phyloP scores from a whole-genome alignment of 64 coral and sea anemone species.

The Orbicella faveolata region DNA sequence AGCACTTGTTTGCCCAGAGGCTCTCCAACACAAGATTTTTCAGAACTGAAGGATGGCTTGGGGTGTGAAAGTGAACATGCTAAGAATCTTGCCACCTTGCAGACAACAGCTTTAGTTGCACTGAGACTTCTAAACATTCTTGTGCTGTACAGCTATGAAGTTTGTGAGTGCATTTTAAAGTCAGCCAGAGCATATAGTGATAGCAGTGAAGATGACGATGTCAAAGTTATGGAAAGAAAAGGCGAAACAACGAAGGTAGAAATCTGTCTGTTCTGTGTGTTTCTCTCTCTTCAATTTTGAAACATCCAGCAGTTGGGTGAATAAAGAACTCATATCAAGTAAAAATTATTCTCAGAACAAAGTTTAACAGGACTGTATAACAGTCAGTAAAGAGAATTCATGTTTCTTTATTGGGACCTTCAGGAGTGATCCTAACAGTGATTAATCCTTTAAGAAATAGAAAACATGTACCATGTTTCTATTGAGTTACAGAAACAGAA shows the following conservation, averaged over 20 bases:
- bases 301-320: not conserved
- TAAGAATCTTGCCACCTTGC: constrained; percentile 2
- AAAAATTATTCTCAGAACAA: no score
- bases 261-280: not conserved
- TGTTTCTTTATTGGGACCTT: no score
- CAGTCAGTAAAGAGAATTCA: no score
- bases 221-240: not conserved
- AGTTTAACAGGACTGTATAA: no score
- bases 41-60: not conserved
- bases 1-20: constrained; percentile 20
- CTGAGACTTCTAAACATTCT: constrained; percentile 48
- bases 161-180: constrained; percentile 40
- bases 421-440: no score
- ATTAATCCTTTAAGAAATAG: no score
- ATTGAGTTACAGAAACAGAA: no score
- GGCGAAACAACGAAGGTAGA: not conserved
- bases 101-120: constrained; percentile 10
- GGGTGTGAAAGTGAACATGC: constrained; percentile 15
- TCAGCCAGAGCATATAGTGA: constrained; percentile 13
- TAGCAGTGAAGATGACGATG: not conserved
- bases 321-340: no score
- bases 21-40: constrained; percentile 28
- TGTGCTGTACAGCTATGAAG: constrained; percentile 31
- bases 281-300: not conserved
- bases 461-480: no score